phyloP scores from a whole-genome alignment of 2,888 invertebrate genomes.

The Phengaris arion region DNA sequence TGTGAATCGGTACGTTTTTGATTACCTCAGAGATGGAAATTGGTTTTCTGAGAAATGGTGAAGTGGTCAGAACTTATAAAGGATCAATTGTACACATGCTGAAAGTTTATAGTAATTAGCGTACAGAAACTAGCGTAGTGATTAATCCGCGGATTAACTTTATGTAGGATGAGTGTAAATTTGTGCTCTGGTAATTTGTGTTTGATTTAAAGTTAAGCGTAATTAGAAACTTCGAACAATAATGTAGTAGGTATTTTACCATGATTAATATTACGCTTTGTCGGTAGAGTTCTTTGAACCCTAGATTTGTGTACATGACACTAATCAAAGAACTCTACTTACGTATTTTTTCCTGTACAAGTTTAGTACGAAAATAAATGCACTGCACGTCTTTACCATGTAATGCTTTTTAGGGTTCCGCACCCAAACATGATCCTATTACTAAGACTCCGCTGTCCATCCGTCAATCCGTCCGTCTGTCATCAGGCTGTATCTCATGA shows the following conservation, averaged over 20 bases:
- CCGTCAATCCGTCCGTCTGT: too few relatives aligned
- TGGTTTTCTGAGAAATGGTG: background rate
- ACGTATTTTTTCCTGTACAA: too few relatives aligned
- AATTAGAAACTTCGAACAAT: background rate
- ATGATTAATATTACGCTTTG: background rate
- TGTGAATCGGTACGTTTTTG: conserved; percentile 9
- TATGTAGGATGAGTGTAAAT: background rate
- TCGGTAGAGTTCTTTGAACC: background rate
- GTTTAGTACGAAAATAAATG: too few relatives aligned
- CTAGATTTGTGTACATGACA: too few relatives aligned
- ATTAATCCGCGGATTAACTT: conserved; percentile 6
- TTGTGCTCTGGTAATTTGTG: background rate
- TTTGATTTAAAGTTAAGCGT: background rate
- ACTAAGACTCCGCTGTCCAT: too few relatives aligned
- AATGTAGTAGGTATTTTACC: background rate
- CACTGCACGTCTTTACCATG: too few relatives aligned
- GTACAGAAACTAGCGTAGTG: background rate
- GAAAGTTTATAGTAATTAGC: background rate
- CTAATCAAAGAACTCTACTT: too few relatives aligned
- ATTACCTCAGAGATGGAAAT: background rate
- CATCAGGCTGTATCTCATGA: too few relatives aligned
- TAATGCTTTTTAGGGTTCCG: too few relatives aligned
- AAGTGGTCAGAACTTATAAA: background rate
- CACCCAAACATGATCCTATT: too few relatives aligned
- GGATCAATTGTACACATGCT: background rate